Percentiles rank a stretch among this genome's conserved stretches.
Evolutionary conservation across 1,140 invertebrate genomes (phyloP).

Genomic region (Teleopsis dalmanni): DNA sequence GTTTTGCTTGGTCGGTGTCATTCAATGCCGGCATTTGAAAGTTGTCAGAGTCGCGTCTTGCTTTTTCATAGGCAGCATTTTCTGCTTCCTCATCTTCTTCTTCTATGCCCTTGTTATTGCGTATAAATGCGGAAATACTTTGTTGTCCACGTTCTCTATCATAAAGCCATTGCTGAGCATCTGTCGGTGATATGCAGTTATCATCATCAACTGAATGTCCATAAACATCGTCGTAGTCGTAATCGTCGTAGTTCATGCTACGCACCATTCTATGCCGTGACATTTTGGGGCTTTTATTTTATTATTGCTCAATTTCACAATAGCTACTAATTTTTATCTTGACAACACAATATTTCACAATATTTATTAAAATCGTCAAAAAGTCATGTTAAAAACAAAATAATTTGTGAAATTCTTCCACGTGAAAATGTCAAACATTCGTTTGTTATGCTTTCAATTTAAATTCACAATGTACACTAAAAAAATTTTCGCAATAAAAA

Average conservation of each 20-base stretch:
- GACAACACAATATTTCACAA: conserved; percentile 1
- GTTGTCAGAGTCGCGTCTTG: conserved; percentile 36
- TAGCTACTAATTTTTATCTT: background rate
- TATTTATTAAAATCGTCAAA: background rate
- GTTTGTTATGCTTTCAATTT: no score
- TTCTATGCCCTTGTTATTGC: conserved; percentile 61
- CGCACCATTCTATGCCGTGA: conserved; percentile 70
- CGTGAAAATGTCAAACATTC: no score
- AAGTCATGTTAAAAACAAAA: background rate
- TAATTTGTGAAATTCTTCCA: conserved; percentile 7
- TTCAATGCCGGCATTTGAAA: conserved; percentile 50
- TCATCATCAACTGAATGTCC: conserved; percentile 89
- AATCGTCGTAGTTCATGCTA: conserved; percentile 74
- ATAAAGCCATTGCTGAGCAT: conserved; percentile 77
- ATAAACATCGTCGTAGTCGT: conserved; percentile 87
- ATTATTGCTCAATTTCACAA: no score
- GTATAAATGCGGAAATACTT: conserved; percentile 64
- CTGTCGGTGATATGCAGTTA: conserved; percentile 80
- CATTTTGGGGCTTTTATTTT: no score
- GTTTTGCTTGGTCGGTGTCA: conserved; percentile 61
- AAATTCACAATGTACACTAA: no score
- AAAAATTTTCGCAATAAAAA: no score
- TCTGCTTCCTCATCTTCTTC: conserved; percentile 58
- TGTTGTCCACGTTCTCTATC: conserved; percentile 62
- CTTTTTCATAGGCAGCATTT: conserved; percentile 25